A percentile compares a stretch with the other conserved stretches of the same genome.
These are phyloP conservation scores for Dasyurus viverrinus DNA, from an alignment of 2,113 vertebrate species.

Conservation along the genomic window DNA sequence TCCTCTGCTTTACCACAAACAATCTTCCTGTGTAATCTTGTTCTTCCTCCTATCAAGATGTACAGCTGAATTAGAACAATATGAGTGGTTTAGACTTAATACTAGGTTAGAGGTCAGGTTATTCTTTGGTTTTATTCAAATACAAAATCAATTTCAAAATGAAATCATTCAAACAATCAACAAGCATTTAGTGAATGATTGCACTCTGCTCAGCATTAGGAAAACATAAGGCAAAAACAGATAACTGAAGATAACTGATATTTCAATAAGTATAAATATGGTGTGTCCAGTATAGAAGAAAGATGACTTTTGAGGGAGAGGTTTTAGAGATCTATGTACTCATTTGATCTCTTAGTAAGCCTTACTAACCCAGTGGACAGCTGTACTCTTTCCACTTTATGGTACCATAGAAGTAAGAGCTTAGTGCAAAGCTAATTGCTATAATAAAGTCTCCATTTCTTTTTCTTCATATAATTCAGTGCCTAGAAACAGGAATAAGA, in stretches of 20 bases:
- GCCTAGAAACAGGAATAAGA: constrained; percentile 1
- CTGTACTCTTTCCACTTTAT: not conserved
- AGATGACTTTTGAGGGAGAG: not conserved
- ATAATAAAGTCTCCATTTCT: not conserved
- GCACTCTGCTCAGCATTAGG: not conserved
- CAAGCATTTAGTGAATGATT: not conserved
- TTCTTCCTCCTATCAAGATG: not conserved
- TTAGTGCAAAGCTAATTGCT: not conserved
- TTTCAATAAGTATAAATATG: not conserved
- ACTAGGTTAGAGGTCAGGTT: not conserved
- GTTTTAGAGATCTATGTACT: not conserved
- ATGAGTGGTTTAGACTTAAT: not conserved
- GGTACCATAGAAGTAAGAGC: not conserved
- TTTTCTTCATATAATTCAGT: not conserved
- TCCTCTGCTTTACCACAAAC: not conserved
- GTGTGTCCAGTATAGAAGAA: not conserved
- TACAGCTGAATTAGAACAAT: not conserved
- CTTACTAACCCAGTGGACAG: not conserved
- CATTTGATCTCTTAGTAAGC: not conserved
- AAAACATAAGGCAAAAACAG: not conserved
- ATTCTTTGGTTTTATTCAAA: not conserved
- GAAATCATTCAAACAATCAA: not conserved
- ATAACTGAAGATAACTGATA: not conserved
- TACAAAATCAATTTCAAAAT: not conserved
- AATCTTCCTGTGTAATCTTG: not conserved